Evolutionary conservation across 2,113 vertebrate species (phyloP), one percentile per base, ranked within the genome.

Genomic region (Ibidorhyncha struthersii): DNA sequence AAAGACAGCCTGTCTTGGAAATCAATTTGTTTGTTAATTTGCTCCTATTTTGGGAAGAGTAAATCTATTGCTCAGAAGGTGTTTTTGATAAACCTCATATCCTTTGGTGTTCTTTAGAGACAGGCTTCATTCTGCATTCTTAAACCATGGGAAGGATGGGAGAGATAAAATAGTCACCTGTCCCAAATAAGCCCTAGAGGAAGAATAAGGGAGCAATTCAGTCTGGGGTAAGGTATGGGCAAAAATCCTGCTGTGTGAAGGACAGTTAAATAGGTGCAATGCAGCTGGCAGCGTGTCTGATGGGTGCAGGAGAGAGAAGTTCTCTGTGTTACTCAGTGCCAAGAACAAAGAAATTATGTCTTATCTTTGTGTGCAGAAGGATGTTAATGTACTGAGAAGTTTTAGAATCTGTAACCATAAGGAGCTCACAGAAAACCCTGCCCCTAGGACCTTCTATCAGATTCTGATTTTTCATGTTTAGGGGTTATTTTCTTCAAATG

Each of bases 211-310:
- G 16, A 34, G n/a, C 30, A 34, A 45, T 45, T 49, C 43, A 38
- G 58, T 23, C 27, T 58, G 0, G 45, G 38, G 62, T 41, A 62
- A 40, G 8, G 3, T 53, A 7, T 1, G 5, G 81, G 71, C 53
- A 78, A 15, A 66, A 55, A 20, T 30, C n/a, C 19, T 55, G 22
- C 14, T 32, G 32, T 0, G 0, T 25, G 14, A 50, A 22, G 38
- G 23, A 15, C 16, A 23, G 41, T 40, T 77, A 17, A 84, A 1
- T 8, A 17, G 5, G 3, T 40, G 25, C 4, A 2, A 14, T 36
- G 30, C 36, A 55, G 86, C 43, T 49, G 49, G 72, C 43, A 43
- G 36, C 4, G 1, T 26, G 22, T 8, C 41, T 77, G 36, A 7
- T 40, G 49, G 36, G 38, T 2, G 7, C 43, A 34, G 32, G 47